Base-by-base conservation (phyloP, 2,888 invertebrate genomes). In the Bellardia pandia region DNA sequence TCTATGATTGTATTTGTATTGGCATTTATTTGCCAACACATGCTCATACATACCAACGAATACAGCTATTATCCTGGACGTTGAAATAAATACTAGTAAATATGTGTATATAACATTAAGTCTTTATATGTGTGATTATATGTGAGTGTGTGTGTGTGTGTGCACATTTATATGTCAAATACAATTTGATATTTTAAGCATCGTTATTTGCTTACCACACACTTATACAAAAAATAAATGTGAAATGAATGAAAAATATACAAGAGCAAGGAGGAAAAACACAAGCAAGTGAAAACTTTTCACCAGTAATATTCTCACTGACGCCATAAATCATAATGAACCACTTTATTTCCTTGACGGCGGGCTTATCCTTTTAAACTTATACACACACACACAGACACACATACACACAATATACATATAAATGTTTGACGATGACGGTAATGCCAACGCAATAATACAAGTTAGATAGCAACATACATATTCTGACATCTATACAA, bases 291-390 rank as follows among this genome's bases (percentile, higher is more conserved):
- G 62, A 51, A 56, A 71, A 76, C 42, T 76, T 76, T 85, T 71
- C 66, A 79, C 42, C 37, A 76, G 58, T 75, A 51, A 64, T 72
- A 72, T 79, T 72, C 79, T 75, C 71, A 66, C 76, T 82, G 86
- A 83, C 86, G 79, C 83, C 79, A 86, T 83, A 86, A 86, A 86
- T 86, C 83, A 86, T 83, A 83, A 86, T 86, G 76, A 83, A 86
- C 64, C 83, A 83, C 83, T 79, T 83, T 83, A 86, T 78, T 76
- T 86, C 79, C 83, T 85, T 71, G 71, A 76, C 69, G 76, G 75
- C 37, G 6, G 69, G 75, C 71, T 86, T 86, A 86, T 86, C 83
- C 75, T 14, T 69, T 58, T 81, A 51, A 71, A 79, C 11, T n/a
- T 5, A 40, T 11, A 37, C 62, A 62, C 40, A 51, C 13, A 40